Evolutionary conservation across 2,113 vertebrate genomes (phyloP).

Genomic region (Mungos mungo): DNA sequence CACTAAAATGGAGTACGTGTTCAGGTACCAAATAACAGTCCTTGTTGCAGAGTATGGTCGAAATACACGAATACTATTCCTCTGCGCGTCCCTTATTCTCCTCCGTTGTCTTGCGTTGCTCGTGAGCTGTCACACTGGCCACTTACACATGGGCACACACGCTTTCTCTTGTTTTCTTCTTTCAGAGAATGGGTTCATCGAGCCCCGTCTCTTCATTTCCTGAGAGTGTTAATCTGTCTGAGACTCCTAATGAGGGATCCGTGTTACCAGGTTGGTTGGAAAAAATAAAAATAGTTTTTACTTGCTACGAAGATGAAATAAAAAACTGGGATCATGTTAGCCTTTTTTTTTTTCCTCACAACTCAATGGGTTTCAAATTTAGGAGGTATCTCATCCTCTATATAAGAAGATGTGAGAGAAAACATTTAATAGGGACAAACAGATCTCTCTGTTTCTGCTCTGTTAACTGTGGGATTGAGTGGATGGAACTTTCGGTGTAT

Average conservation of each 20-base stretch:
- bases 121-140: neutral
- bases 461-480: neutral
- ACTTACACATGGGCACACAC: neutral
- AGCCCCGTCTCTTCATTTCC: conserved; percentile 85
- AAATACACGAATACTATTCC: neutral
- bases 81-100: neutral
- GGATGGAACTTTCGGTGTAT: neutral
- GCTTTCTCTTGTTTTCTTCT: conserved; percentile 59
- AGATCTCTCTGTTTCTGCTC: neutral
- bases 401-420: neutral
- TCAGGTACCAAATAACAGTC: neutral
- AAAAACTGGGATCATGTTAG: neutral
- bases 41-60: neutral
- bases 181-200: conserved; percentile 89
- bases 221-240: conserved; percentile 90
- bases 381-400: neutral
- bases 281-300: neutral
- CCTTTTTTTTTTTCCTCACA: neutral
- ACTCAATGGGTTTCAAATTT: neutral
- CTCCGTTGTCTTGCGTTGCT: neutral
- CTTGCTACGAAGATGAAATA: neutral
- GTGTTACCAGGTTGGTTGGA: conserved; percentile 87
- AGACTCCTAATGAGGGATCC: conserved; percentile 91
- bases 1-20: neutral
- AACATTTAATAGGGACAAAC: neutral